phyloP scores from a whole-genome alignment of 2,113 vertebrate species.

The Mastomys natalensis region DNA sequence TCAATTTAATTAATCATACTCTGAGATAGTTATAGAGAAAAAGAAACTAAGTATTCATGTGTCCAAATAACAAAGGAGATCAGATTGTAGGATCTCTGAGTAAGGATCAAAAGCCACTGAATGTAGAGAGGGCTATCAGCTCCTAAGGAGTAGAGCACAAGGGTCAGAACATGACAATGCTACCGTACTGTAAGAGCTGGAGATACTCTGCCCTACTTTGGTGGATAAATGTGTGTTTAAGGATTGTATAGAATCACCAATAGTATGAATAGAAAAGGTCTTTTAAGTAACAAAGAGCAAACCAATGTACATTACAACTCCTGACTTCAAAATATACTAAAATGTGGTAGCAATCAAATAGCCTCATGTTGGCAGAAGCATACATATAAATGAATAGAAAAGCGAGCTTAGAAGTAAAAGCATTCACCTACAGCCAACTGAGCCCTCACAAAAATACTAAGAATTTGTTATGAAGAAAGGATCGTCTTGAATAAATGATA shows the following conservation, averaged over 20 bases:
- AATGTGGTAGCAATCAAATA: not conserved
- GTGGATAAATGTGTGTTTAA: not conserved
- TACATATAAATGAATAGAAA: not conserved
- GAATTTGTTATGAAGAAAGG: not conserved
- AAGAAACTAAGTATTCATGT: not conserved
- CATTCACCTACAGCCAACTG: not conserved
- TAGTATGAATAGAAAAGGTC: not conserved
- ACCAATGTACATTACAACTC: not conserved
- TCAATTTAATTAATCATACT: conserved; percentile 43
- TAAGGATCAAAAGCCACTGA: not conserved
- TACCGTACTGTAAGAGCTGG: not conserved
- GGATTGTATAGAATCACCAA: not conserved
- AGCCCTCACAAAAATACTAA: not conserved
- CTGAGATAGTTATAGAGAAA: not conserved
- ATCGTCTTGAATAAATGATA: not conserved
- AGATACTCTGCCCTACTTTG: not conserved
- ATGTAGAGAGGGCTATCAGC: not conserved
- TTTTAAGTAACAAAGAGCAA: not conserved
- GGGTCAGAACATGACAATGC: no score
- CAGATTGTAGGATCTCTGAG: not conserved
- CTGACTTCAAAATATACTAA: not conserved
- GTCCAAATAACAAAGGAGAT: not conserved
- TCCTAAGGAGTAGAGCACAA: not conserved
- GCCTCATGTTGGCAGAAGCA: not conserved
- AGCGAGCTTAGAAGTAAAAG: not conserved